Conservation (phyloP, 1,140 invertebrate species). For the Nixonia krombeini region DNA sequence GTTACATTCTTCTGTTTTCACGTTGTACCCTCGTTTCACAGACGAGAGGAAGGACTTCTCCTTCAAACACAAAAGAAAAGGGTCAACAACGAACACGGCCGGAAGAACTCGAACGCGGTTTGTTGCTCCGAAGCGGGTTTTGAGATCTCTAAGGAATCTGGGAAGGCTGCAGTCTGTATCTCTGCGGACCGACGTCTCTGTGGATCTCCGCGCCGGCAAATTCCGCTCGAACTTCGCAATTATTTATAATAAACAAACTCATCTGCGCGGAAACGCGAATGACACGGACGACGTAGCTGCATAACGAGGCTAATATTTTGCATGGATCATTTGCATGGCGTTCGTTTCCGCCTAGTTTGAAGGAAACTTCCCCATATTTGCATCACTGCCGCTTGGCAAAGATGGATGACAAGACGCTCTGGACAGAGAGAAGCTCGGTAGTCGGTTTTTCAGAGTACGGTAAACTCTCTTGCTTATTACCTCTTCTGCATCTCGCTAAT, state of each 20-base stretch:
- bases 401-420: not conserved
- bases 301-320: no score
- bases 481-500: no score
- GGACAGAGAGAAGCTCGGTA: no score
- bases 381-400: not conserved
- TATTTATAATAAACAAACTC: not conserved
- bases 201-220: slow-evolving; percentile 2
- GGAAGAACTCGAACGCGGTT: slow-evolving; percentile 27
- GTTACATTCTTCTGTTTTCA: slow-evolving; percentile 20
- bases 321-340: no score
- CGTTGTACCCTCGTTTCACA: slow-evolving; percentile 9
- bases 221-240: not conserved
- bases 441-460: no score
- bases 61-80: slow-evolving; percentile 30
- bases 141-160: slow-evolving; percentile 5
- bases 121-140: slow-evolving; percentile 25
- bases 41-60: slow-evolving; percentile 23
- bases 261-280: not conserved
- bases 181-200: slow-evolving; percentile 8
- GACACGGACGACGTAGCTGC: not conserved
- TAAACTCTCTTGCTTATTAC: no score
- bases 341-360: no score
- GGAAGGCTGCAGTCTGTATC: slow-evolving; percentile 15
- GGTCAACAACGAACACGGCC: slow-evolving; percentile 26
- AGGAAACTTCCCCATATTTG: no score